Base-by-base conservation (phyloP, 1,140 invertebrate species). In the Drosophila biarmipes region DNA sequence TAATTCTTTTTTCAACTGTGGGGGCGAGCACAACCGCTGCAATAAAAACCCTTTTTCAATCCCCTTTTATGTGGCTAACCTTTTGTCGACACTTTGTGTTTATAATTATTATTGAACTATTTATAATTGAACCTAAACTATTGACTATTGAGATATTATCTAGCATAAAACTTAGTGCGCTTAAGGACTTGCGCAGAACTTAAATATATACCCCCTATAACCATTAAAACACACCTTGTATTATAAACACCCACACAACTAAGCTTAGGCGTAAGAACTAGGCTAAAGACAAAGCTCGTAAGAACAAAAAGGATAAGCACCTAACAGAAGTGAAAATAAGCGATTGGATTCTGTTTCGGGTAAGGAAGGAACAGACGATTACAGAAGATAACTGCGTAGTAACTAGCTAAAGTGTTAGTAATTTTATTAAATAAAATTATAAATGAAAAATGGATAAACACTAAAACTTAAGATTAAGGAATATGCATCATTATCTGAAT, bases 371-470 rank as follows among this genome's bases (percentile, higher is more conserved):
- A 37, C 56, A 45, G 53, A 34, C 45, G 34, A 48, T 21, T 67
- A 53, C 49, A 74, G 59, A 75, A 52, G 46, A 75, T 51, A 82
- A 78, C 29, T 72, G 52, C 56, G 84, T 89, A 89, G 84, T 67
- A 84, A 73, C 73, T 89, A 89, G 84, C 80, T 89, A 89, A 89
- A 89, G 76, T 89, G 84, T 89, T 89, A 89, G 84, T 87, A 89
- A 89, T 89, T 89, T 89, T 89, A 84, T 89, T 89, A 76, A 89
- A 89, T 87, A 87, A 78, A 87, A 87, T 87, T 78, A 87, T 72
- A 87, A 64, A 78, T 72, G 62, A 81, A 27, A 45, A 57, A 58
- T 71, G 63, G 48, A 80, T 53, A 68, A 62, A 77, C 58, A 77
- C 73, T 61, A 72, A 57, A 73, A 84, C 38, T 35, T 53, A 54